Evolutionary conservation across 1,140 invertebrate species (phyloP).

Genomic region (Apis dorsata): DNA sequence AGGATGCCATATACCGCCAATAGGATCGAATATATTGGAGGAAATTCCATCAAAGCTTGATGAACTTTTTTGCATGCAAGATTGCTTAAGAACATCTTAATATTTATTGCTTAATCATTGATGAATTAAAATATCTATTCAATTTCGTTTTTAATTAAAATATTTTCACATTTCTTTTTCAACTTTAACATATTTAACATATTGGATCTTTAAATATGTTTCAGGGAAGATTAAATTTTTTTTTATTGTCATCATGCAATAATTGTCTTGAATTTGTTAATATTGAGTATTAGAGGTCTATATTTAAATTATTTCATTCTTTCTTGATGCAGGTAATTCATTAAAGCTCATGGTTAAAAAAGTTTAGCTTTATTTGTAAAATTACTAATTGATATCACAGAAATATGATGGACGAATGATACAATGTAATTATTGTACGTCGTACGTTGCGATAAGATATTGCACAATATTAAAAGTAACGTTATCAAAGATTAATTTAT

Average conservation of each 20-base stretch:
- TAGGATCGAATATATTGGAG: background rate
- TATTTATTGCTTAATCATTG: background rate
- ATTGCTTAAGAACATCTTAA: background rate
- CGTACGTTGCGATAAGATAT: background rate
- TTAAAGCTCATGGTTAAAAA: background rate
- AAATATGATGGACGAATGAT: background rate
- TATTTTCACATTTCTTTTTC: no score
- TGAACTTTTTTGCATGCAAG: background rate
- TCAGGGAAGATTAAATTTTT: no score
- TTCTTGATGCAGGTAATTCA: background rate
- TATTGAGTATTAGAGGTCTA: no score
- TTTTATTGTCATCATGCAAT: no score
- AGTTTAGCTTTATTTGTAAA: background rate
- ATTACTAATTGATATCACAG: background rate
- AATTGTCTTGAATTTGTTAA: no score
- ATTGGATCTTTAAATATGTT: no score
- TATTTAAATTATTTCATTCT: no score
- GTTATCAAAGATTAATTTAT: slow-evolving; percentile 13
- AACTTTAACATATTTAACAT: no score
- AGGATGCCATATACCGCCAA: background rate
- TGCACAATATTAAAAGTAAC: background rate
- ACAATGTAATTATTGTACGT: background rate
- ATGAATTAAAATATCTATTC: background rate
- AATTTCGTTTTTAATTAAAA: no score
- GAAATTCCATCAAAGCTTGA: background rate